Evolutionary conservation across 2,797 vertebrate species (phyloP).

Genomic region (Picus viridis): DNA sequence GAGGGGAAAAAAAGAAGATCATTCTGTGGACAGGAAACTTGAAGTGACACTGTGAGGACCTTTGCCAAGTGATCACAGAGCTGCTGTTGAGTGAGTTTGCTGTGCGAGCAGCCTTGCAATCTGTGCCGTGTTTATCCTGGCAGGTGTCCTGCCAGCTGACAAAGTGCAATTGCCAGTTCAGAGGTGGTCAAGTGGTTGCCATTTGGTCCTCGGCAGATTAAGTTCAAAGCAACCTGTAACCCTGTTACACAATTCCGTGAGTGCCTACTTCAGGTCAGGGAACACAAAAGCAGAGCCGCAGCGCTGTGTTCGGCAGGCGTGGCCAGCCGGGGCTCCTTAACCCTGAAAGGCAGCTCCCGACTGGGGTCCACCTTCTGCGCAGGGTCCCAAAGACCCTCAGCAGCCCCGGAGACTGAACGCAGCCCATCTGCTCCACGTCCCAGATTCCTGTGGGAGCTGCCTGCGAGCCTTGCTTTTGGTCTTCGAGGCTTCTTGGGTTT

Average conservation of each 20-base stretch:
- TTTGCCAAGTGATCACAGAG: background rate
- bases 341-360: constrained; percentile 28
- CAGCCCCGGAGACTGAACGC: constrained; percentile 43
- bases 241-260: background rate
- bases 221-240: background rate
- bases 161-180: background rate
- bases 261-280: constrained; percentile 19
- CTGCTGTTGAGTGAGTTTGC: background rate
- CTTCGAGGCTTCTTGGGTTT: constrained; percentile 46
- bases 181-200: background rate
- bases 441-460: constrained; percentile 41
- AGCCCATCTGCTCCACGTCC: constrained; percentile 3
- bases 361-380: constrained; percentile 29
- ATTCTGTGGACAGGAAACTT: background rate
- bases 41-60: background rate
- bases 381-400: constrained; percentile 21
- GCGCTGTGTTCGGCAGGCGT: background rate
- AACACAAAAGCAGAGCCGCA: background rate
- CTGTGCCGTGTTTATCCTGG: background rate
- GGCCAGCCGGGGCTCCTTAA: constrained; percentile 33
- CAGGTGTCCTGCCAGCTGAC: background rate
- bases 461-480: background rate
- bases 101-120: background rate
- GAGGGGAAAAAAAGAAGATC: no score
- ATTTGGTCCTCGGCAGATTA: background rate